Base-by-base conservation (phyloP, 2,888 invertebrate genomes). In the Psylliodes chrysocephalus region DNA sequence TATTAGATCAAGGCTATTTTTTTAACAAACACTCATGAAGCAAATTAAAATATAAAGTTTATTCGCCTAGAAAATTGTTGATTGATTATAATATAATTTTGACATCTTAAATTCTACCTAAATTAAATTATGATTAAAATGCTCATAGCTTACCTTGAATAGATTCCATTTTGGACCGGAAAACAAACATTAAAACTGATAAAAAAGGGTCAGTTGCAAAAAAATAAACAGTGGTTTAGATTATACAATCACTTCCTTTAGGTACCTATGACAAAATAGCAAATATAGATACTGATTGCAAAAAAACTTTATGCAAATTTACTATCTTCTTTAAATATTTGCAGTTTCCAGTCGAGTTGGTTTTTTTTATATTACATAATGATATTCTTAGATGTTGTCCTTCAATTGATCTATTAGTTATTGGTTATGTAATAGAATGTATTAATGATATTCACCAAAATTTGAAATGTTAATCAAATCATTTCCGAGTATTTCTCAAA, bases 11-110 rank as follows among this genome's bases (percentile, higher is more conserved):
- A 40, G 40, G 40, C 12, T 1, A 17, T 12, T 15, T 40, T 40
- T 40, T 40, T 17, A 40, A n/a, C 14, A 40, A 40, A 40, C 12
- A 17, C 40, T 12, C 14, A 40, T 40, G 8, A 40, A 40, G 6
- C 17, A 15, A n/a, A 22, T 22, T 22, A 22, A n/a, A 22, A 22
- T 22, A 22, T 22, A 12, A 17, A 40, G 40, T n/a, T 40, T 40
- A 40, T n/a, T 40, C 40, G 40, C 14, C 40, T 12, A 6, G 40
- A 12, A 40, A 40, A 7, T 15, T n/a, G 8, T 40, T 40, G 40
- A 40, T 40, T 7, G 40, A 40, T 40, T 35, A 40, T 7, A 40
- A 40, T n/a, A 40, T 7, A 40, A 40, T 40, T 40, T 40, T 17
- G 14, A 40, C 40, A 15, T 10, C 1, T 40, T 17, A 40, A 40